Evolutionary conservation across 1,140 invertebrate genomes (phyloP).

Genomic region (Drosophila bipectinata): DNA sequence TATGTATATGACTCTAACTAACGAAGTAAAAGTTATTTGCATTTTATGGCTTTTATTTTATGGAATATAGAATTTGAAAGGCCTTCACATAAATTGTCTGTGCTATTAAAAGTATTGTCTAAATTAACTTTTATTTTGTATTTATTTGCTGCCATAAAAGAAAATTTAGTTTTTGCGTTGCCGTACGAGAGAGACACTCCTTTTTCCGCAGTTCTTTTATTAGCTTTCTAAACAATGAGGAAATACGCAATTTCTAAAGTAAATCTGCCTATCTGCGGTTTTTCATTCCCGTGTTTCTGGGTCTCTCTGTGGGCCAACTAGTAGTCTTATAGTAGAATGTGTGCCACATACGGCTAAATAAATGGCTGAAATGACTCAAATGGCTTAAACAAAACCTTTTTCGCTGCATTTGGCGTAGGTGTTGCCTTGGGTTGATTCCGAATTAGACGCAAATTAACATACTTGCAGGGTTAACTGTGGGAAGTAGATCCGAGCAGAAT

Average conservation of each 20-base stretch:
- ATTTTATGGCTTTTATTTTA: background rate
- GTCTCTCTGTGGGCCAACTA: background rate
- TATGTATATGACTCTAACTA: background rate
- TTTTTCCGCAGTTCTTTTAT: slow-evolving; percentile 31
- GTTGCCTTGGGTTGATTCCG: slow-evolving; percentile 33
- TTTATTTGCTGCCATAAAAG: background rate
- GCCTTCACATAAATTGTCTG: background rate
- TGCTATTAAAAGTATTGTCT: background rate
- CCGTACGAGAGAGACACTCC: background rate
- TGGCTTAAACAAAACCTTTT: slow-evolving; percentile 28
- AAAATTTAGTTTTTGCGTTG: background rate
- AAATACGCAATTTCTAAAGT: slow-evolving; percentile 26
- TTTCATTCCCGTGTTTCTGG: slow-evolving; percentile 2
- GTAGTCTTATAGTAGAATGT: slow-evolving; percentile 7
- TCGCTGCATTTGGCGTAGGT: slow-evolving; percentile 20
- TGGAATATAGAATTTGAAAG: slow-evolving; percentile 2
- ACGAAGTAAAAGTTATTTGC: slow-evolving; percentile 9
- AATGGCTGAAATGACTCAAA: background rate
- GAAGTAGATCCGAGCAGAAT: slow-evolving; percentile 30
- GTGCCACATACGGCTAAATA: slow-evolving; percentile 23
- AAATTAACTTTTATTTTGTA: background rate
- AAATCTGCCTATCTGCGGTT: slow-evolving; percentile 26
- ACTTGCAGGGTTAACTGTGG: slow-evolving; percentile 42
- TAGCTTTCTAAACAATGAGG: slow-evolving; percentile 36
- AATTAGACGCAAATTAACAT: slow-evolving; percentile 40